Evolutionary conservation across 2,888 invertebrate genomes (phyloP).

Genomic region (Parochlus steinenii): DNA sequence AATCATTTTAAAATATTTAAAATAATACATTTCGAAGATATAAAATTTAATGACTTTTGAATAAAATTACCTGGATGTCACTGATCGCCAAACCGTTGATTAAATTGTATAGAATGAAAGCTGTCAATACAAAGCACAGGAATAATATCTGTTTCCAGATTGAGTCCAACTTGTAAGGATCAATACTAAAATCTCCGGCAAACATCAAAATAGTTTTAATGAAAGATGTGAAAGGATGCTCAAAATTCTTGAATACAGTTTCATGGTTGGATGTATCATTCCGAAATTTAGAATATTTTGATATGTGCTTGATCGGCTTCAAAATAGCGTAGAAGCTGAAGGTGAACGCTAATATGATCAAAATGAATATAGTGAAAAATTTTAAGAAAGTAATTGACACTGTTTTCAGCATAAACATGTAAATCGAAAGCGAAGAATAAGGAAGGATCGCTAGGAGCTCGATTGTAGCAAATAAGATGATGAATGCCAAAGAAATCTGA

Average conservation of each 20-base stretch:
- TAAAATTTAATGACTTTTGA: too few species aligned
- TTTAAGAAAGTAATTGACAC: conserved; percentile 8
- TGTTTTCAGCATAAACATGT: conserved; percentile 11
- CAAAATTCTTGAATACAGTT: conserved; percentile 9
- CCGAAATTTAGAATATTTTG: too few species aligned
- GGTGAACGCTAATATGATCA: conserved; percentile 8
- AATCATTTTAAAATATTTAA: too few species aligned
- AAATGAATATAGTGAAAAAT: conserved; percentile 9
- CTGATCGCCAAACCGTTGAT: conserved; percentile 10
- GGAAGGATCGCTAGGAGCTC: conserved; percentile 6
- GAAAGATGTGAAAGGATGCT: conserved; percentile 9
- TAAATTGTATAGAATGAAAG: conserved; percentile 9
- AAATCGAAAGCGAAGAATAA: conserved; percentile 6
- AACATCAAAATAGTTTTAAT: conserved; percentile 11
- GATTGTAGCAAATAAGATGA: conserved; percentile 11
- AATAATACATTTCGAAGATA: too few species aligned
- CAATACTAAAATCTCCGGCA: conserved; percentile 8
- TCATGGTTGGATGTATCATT: conserved; percentile 5
- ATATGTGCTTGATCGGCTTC: conserved; percentile 2
- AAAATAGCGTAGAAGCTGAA: conserved; percentile 8
- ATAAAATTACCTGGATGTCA: too few species aligned
- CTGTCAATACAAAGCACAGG: conserved; percentile 8
- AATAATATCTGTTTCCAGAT: conserved; percentile 9
- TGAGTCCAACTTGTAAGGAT: conserved; percentile 7
- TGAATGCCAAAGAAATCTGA: conserved; percentile 9